Base-by-base conservation (phyloP, 2,888 invertebrate species). In the Erannis defoliaria region DNA sequence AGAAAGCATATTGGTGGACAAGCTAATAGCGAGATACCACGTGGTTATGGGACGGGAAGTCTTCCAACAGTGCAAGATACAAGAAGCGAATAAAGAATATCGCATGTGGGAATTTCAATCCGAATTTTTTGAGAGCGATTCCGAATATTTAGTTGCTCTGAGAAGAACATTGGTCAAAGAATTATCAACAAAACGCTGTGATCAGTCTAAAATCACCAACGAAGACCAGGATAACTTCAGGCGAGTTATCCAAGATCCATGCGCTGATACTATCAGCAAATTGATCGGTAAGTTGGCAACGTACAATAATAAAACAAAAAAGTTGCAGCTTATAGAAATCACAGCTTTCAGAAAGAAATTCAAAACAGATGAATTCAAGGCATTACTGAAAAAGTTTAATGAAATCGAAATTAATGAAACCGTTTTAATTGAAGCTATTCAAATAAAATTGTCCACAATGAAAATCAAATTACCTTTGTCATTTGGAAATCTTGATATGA, bases 401-500 rank as follows among this genome's bases (percentile, higher is more conserved):
- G 68, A 74, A 29, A 62, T 73, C 8, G 64, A 65, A 62, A 67
- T 75, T 18, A 62, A 64, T 31, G 51, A 57, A 45, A 61, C 65
- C n/a, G 67, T 65, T 8, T 54, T 77, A 26, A 69, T 21, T 21
- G 69, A 74, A 38, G 77, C 80, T 45, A 58, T 75, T 29, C 61
- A 54, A 55, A 48, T 59, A 18, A 73, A 71, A 40, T 46, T 80
- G 12, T 31, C 66, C 43, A 42, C 48, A n/a, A 67, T 70, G 6
- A 42, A 55, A 48, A 75, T 80, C 14, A 68, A 72, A 58, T 42
- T 80, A 9, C 81, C 80, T 8, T 40, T 56, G 33, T 62, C 63
- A 3, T 81, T 81, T 62, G 82, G 81, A 2, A 79, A 81, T 49
- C 38, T 62, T 5, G 81, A 81, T 29, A 65, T 80, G 60, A 70